Percentiles rank a stretch among this genome's conserved stretches.
Evolutionary conservation across 1,140 invertebrate species (phyloP).

Genomic region (Phenacoccus solenopsis): DNA sequence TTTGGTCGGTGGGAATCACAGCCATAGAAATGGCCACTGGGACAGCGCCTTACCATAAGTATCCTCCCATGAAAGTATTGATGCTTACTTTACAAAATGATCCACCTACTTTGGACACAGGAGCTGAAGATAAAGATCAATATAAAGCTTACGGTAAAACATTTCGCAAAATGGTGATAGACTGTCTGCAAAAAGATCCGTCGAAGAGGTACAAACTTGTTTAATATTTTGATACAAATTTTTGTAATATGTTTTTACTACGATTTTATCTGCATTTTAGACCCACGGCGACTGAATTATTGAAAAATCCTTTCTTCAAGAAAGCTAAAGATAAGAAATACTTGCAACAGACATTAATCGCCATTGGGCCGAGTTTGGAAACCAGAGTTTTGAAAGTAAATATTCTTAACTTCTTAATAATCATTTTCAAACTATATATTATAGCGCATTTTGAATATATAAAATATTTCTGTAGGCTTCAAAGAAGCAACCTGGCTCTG

Average conservation of each 20-base stretch:
- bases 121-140: slow-evolving; percentile 91
- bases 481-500: slow-evolving; percentile 76
- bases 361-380: slow-evolving; percentile 73
- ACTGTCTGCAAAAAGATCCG: slow-evolving; percentile 91
- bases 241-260: background rate
- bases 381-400: slow-evolving; percentile 75
- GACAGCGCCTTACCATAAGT: slow-evolving; percentile 97
- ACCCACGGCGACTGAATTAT: slow-evolving; percentile 89
- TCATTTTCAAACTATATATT: slow-evolving; percentile 2
- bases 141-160: slow-evolving; percentile 96
- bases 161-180: slow-evolving; percentile 88
- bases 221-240: no score
- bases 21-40: slow-evolving; percentile 98
- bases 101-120: slow-evolving; percentile 90
- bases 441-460: slow-evolving; percentile 19
- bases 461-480: slow-evolving; percentile 41
- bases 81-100: slow-evolving; percentile 98
- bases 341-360: slow-evolving; percentile 77
- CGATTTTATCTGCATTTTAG: slow-evolving; percentile 29
- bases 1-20: slow-evolving; percentile 98
- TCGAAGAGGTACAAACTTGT: slow-evolving; percentile 51
- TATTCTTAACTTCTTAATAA: slow-evolving; percentile 8
- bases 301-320: slow-evolving; percentile 98
- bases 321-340: slow-evolving; percentile 97
- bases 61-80: slow-evolving; percentile 97